Evolutionary conservation across 2,797 vertebrate species (phyloP).

Genomic region (Epinephelus coioides): DNA sequence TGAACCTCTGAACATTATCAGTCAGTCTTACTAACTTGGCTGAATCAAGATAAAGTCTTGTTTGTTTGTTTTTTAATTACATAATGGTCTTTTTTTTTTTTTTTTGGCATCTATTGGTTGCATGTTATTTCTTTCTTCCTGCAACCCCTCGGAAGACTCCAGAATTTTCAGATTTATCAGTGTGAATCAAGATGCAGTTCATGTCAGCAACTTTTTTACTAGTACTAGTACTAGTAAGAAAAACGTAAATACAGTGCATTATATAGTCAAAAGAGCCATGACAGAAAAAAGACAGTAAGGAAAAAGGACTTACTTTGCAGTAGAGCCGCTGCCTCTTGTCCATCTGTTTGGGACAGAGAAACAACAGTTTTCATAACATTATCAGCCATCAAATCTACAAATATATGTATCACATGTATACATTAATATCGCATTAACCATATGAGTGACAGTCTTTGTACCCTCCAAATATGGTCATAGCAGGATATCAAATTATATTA

Average conservation of each 20-base stretch:
- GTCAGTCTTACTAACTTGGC: not conserved
- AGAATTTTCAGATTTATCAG: not conserved
- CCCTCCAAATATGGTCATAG: not conserved
- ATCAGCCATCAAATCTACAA: not conserved
- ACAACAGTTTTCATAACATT: slow-evolving; percentile 6
- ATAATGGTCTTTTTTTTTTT: not conserved
- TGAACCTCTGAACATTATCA: not conserved
- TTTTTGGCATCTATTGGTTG: not conserved
- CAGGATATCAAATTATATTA: not conserved
- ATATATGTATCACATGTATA: not conserved
- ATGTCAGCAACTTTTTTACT: not conserved
- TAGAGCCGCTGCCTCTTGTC: slow-evolving; percentile 88
- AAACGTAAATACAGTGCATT: not conserved
- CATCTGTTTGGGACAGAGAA: slow-evolving; percentile 85
- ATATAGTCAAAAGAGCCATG: not conserved
- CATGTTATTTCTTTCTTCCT: not conserved
- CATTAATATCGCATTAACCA: not conserved
- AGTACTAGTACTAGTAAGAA: not conserved
- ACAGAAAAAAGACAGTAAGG: not conserved
- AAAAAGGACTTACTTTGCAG: slow-evolving; percentile 90
- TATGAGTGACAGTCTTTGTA: not conserved
- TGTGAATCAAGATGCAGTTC: not conserved
- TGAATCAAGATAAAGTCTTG: not conserved
- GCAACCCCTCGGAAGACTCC: not conserved
- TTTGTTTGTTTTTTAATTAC: not conserved